A percentile compares a stretch with the other conserved stretches of the same genome.
These are phyloP conservation scores for Chaitophorus viminalis DNA, from an alignment of 2,888 invertebrate genomes.

Conservation along the genomic window DNA sequence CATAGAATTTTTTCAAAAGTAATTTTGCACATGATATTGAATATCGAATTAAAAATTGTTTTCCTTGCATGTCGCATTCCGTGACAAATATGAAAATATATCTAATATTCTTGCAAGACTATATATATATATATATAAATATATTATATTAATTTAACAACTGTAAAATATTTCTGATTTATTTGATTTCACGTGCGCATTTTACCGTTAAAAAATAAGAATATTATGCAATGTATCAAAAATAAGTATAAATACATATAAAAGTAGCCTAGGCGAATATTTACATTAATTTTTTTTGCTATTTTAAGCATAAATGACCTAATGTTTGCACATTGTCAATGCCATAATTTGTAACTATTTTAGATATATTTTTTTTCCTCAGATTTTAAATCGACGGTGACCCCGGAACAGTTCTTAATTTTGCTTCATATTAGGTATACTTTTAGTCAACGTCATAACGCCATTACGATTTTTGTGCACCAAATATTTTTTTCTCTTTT, in stretches of 20 bases:
- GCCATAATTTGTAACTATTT: background rate
- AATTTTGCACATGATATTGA: conserved; percentile 3
- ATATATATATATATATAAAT: too few relatives aligned
- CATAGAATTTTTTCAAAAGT: conserved; percentile 24
- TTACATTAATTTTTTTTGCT: background rate
- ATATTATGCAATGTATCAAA: background rate
- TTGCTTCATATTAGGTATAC: too few relatives aligned
- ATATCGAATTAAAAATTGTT: background rate
- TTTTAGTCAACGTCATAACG: too few relatives aligned
- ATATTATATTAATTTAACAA: background rate
- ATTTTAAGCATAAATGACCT: background rate
- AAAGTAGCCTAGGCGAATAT: background rate
- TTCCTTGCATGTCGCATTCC: conserved; percentile 12
- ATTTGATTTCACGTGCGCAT: conserved; percentile 18
- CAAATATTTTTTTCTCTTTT: too few relatives aligned
- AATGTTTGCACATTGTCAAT: background rate
- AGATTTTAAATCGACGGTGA: too few relatives aligned
- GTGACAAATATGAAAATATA: conserved; percentile 22
- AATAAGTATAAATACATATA: background rate
- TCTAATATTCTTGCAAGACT: background rate
- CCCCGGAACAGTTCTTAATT: too few relatives aligned
- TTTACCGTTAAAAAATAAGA: background rate
- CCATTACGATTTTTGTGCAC: too few relatives aligned
- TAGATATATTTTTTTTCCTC: too few relatives aligned
- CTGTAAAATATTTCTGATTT: background rate